Evolutionary conservation across 64 coral and sea anemone species (phyloP), one percentile per base, ranked within the genome.

Genomic region (Orbicella faveolata): DNA sequence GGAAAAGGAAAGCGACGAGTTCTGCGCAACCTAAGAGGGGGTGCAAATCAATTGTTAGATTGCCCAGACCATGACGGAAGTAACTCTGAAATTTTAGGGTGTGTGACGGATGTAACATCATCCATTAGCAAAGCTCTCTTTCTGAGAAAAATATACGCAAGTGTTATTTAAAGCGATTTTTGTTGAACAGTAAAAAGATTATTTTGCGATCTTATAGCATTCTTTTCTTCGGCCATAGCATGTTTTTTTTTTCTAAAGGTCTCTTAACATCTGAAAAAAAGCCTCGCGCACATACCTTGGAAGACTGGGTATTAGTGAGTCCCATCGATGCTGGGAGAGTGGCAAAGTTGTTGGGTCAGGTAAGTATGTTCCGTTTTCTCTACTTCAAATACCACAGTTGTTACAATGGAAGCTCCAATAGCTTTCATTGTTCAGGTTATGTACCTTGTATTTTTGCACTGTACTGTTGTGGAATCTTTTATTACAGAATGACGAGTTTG

Each of bases 1-100:
- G 65, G 69, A 73, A 92, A 90, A 91, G 89, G 84, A 83, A 96
- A 92, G 95, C 91, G 25, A 74, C 81, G 73, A 73, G 88, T 52
- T 79, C 87, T 79, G 84, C 74, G 81, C 91, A 73, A 68, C 78
- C 54, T 79, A 20, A 78, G 21, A 83, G 61, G 87, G 94, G 88
- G 91, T 85, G 52, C 76, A 1, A 34, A 84, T 26, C 79, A 89
- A 84, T 94, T 83, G 57, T 48, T 48, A 23, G 41, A 68, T 75
- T 75, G 82, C 36, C 0, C 8, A 69, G 39, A n/a, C 82, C 82
- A 85, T 85, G 82, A 85, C 82, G 82, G 82, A 85, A 85, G 82
- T 72, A 65, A 15, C 0, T 34, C 23, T 36, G 15, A 89, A 41
- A 25, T 20, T 61, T 67, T 39, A 84, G 79, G 25, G 41, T 75